phyloP scores from a whole-genome alignment of 2,113 vertebrate genomes.

The Rhizomys pruinosus region DNA sequence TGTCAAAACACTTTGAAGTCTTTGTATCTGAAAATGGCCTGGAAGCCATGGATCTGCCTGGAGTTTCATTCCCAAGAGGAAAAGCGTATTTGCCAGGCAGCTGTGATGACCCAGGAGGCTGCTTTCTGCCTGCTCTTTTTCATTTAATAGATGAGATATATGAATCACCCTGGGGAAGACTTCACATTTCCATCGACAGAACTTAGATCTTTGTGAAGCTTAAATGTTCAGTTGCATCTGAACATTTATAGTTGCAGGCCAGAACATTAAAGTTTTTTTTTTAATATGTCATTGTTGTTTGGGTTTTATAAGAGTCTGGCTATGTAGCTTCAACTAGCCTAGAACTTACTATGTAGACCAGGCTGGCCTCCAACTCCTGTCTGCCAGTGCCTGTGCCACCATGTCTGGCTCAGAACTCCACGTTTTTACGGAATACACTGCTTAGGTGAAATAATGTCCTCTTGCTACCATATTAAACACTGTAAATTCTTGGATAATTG shows the following conservation, averaged over 20 bases:
- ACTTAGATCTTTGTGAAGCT: neutral
- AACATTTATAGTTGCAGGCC: neutral
- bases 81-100: neutral
- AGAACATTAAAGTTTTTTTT: too few species aligned
- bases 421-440: neutral
- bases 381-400: too few species aligned
- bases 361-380: too few species aligned
- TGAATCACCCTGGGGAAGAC: neutral
- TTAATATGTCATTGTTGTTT: too few species aligned
- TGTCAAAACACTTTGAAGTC: neutral
- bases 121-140: neutral
- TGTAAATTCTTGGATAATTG: constrained; percentile 11
- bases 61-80: neutral
- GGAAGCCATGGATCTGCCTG: neutral
- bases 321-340: too few species aligned
- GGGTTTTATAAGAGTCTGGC: too few species aligned
- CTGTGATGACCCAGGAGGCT: neutral
- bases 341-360: too few species aligned
- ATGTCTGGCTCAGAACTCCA: constrained; percentile 22
- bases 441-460: neutral
- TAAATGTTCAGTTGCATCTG: constrained; percentile 21
- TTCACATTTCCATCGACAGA: neutral
- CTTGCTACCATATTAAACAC: neutral
- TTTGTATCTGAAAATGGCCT: neutral
- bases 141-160: neutral